These are phyloP conservation scores for Latrodectus geometricus DNA, from an alignment of 1,140 invertebrate genomes.

Conservation along the genomic window DNA sequence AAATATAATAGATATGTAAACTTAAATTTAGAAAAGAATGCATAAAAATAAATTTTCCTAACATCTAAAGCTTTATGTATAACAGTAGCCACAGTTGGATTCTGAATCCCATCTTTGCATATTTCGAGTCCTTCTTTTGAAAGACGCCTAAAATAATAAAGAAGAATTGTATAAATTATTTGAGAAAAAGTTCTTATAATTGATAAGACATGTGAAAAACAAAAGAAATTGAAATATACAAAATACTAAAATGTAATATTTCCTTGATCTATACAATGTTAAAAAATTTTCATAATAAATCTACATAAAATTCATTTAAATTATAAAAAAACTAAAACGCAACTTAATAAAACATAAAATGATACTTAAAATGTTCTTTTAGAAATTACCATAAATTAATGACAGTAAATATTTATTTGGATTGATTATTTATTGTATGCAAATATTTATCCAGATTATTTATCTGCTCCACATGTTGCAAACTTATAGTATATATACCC, in stretches of 20 bases:
- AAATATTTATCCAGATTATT: too few species aligned
- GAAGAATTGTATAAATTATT: background rate
- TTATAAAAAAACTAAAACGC: too few species aligned
- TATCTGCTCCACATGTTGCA: too few species aligned
- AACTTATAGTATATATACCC: too few species aligned
- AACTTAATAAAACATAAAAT: too few species aligned
- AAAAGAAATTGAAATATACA: background rate
- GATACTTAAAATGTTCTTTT: too few species aligned
- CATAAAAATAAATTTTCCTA: constrained; percentile 69
- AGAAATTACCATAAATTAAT: too few species aligned
- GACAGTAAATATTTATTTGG: too few species aligned
- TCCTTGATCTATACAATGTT: background rate
- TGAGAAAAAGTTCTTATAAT: background rate
- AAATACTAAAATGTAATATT: background rate
- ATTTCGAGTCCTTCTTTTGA: constrained; percentile 75
- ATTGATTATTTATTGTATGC: too few species aligned
- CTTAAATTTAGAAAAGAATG: background rate
- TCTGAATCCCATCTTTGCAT: constrained; percentile 76
- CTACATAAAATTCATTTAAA: too few species aligned
- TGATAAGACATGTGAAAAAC: background rate
- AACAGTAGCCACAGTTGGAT: constrained; percentile 75
- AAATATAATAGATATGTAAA: background rate
- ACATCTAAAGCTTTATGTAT: constrained; percentile 80
- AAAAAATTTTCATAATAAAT: background rate
- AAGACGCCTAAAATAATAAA: constrained; percentile 66